Percentiles rank a stretch among this genome's conserved stretches.
phyloP scores from a whole-genome alignment of 2,888 invertebrate genomes.

The Lordiphosa andalusiaca region DNA sequence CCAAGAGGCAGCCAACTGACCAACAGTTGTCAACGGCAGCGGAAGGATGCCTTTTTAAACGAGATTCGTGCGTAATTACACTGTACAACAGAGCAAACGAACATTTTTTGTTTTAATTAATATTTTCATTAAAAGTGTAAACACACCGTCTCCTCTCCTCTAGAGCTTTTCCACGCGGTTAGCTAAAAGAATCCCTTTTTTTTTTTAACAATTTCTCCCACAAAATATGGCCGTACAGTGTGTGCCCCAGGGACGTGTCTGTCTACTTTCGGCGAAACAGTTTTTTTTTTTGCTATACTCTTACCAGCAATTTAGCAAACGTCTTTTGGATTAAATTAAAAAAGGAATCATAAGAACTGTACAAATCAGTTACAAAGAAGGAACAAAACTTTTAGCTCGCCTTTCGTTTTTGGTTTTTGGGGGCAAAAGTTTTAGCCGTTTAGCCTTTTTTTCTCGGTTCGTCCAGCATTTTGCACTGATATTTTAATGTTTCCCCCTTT shows the following conservation, averaged over 20 bases:
- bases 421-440: slow-evolving; percentile 64
- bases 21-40: slow-evolving; percentile 63
- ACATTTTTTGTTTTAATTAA: not conserved
- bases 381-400: slow-evolving; percentile 57
- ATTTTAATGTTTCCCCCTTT: slow-evolving; percentile 69
- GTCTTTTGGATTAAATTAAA: slow-evolving; percentile 74
- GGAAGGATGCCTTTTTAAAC: slow-evolving; percentile 30
- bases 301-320: slow-evolving; percentile 72
- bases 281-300: slow-evolving; percentile 35
- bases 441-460: slow-evolving; percentile 49
- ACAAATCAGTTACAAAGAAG: slow-evolving; percentile 69
- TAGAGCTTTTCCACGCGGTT: too few relatives aligned
- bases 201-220: not conserved
- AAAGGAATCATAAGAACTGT: slow-evolving; percentile 66
- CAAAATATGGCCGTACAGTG: slow-evolving; percentile 14
- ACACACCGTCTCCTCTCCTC: too few relatives aligned
- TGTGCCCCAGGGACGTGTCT: slow-evolving; percentile 11
- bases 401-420: slow-evolving; percentile 30
- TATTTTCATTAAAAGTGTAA: too few relatives aligned
- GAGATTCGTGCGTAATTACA: slow-evolving; percentile 45
- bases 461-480: slow-evolving; percentile 57
- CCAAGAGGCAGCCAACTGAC: slow-evolving; percentile 42
- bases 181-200: too few relatives aligned
- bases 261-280: not conserved
- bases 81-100: slow-evolving; percentile 22